Percentiles rank a stretch among this genome's conserved stretches.
Conservation (phyloP, 2,113 vertebrate genomes). For the Anarrhichthys ocellatus region DNA sequence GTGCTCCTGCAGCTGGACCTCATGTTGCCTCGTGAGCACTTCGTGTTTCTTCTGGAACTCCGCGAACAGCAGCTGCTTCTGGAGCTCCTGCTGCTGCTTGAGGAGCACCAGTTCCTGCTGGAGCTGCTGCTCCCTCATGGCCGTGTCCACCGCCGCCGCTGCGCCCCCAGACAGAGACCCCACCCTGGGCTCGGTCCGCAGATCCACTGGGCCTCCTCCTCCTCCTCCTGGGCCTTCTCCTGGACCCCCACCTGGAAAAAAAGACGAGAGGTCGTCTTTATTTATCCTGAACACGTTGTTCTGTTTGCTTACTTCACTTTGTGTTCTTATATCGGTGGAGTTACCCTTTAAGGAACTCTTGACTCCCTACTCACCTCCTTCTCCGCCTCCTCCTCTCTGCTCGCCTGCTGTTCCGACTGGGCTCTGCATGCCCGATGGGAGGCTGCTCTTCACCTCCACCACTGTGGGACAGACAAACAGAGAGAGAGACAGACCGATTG, state of each 20-base stretch:
- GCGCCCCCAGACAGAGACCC: slow-evolving; percentile 62
- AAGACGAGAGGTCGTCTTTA: neutral
- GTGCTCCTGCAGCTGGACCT: slow-evolving; percentile 96
- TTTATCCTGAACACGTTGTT: neutral
- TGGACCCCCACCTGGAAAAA: slow-evolving; percentile 52
- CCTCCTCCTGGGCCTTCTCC: slow-evolving; percentile 76
- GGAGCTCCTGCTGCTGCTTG: slow-evolving; percentile 95
- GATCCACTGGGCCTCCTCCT: slow-evolving; percentile 85
- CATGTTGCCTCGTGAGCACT: slow-evolving; percentile 92
- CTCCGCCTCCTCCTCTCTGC: slow-evolving; percentile 77
- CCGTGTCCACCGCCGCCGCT: slow-evolving; percentile 79
- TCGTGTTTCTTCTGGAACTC: slow-evolving; percentile 98
- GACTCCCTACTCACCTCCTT: slow-evolving; percentile 62
- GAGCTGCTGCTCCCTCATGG: slow-evolving; percentile 90
- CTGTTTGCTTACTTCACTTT: neutral
- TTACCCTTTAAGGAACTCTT: neutral
- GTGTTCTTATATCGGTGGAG: neutral
- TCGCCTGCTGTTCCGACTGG: slow-evolving; percentile 76
- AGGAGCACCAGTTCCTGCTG: slow-evolving; percentile 92
- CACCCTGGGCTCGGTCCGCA: slow-evolving; percentile 84
- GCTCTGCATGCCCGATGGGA: slow-evolving; percentile 89
- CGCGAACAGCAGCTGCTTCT: slow-evolving; percentile 94
- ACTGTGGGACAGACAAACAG: slow-evolving; percentile 63
- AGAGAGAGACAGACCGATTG: slow-evolving; percentile 10
- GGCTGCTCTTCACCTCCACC: slow-evolving; percentile 90